Percentiles rank a stretch among this genome's conserved stretches.
These are phyloP conservation scores for Bothrops jararaca DNA, from an alignment of 2,113 vertebrate species.

Conservation along the genomic window DNA sequence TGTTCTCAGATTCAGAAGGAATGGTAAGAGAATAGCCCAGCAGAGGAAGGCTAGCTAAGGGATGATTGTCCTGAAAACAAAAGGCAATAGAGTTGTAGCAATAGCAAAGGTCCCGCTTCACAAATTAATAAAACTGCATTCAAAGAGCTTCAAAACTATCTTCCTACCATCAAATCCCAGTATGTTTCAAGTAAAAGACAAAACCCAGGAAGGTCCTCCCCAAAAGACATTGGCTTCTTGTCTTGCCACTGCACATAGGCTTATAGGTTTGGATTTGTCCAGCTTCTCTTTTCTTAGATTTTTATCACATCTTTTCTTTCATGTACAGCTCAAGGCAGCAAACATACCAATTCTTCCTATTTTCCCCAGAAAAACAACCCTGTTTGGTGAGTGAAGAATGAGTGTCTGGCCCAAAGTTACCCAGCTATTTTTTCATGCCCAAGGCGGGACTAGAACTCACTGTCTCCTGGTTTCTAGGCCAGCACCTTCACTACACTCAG, in stretches of 20 bases:
- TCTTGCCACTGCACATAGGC: not conserved
- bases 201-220: not conserved
- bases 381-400: not conserved
- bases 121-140: not conserved
- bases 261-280: not conserved
- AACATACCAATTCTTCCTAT: not conserved
- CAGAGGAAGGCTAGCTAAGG: constrained; percentile 93
- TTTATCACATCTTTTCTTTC: not conserved
- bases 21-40: constrained; percentile 93
- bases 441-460: not conserved
- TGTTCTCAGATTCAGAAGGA: constrained; percentile 90
- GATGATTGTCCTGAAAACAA: constrained; percentile 87
- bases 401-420: not conserved
- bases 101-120: not conserved
- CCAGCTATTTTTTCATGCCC: not conserved
- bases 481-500: not conserved
- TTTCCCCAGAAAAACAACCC: not conserved
- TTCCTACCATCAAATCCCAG: not conserved
- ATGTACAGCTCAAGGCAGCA: not conserved
- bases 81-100: not conserved
- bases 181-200: not conserved
- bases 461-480: not conserved
- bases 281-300: not conserved
- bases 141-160: not conserved
- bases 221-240: not conserved